phyloP scores from a whole-genome alignment of 2,888 invertebrate genomes.

The Drosophila phalerata region DNA sequence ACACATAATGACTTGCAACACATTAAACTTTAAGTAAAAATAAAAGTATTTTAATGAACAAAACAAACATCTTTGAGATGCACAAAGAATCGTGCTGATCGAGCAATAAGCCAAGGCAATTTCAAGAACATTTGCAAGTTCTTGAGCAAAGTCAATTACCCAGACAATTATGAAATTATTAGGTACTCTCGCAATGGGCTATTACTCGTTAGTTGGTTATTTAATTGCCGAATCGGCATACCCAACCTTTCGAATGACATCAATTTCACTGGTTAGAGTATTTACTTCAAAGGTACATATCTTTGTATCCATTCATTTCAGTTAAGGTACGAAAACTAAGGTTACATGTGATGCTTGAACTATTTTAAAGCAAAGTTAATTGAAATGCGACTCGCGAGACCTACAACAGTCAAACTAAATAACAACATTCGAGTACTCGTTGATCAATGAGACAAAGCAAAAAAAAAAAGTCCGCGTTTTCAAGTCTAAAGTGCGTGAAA shows the following conservation, averaged over 20 bases:
- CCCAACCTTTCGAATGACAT: conserved; percentile 23
- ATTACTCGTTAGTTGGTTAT: conserved; percentile 8
- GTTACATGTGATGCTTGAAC: conserved; percentile 49
- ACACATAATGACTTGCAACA: conserved; percentile 54
- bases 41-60: not conserved
- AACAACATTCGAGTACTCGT: conserved; percentile 2
- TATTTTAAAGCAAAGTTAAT: conserved; percentile 56
- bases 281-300: not conserved
- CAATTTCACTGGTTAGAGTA: conserved; percentile 20
- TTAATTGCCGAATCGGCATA: conserved; percentile 4
- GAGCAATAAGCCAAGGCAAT: conserved; percentile 51
- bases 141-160: conserved; percentile 61
- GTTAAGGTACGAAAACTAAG: conserved; percentile 11
- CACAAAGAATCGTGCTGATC: conserved; percentile 56
- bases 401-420: conserved; percentile 32
- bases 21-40: conserved; percentile 18
- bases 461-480: conserved; percentile 13
- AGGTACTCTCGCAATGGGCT: conserved; percentile 11
- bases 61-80: conserved; percentile 33
- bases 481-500: conserved; percentile 74
- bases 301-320: not conserved
- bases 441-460: conserved; percentile 44
- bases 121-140: conserved; percentile 59
- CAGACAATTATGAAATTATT: conserved; percentile 44
- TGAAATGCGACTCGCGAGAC: conserved; percentile 57